Base-by-base conservation (phyloP, 1,140 invertebrate genomes). In the Bradynema listronoti region DNA sequence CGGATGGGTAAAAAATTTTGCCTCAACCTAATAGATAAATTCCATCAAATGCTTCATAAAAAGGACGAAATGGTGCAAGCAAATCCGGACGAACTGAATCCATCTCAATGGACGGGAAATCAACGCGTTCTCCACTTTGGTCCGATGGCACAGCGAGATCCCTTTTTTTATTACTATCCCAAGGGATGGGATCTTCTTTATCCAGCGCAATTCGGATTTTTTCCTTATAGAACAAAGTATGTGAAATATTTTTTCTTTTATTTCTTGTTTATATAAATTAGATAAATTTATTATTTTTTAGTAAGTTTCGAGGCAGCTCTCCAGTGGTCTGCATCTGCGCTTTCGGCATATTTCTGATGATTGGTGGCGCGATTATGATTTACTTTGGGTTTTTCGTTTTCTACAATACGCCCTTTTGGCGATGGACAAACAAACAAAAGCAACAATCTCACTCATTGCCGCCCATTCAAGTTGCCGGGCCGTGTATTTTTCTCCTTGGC, bases 51-150 rank as follows among this genome's bases (percentile, higher is more conserved):
- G 41, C 56, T 61, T 16, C 76, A 77, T 42, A 78, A 78, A 50
- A 77, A 77, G 27, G 74, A 77, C 47, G 74, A 77, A 62, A 78
- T 78, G 73, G 58, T 78, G 5, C 75, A 78, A 62, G 63, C 67
- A 4, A 71, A 61, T 29, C 62, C 68, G n/a, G 72, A 64, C 33
- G 72, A 77, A 54, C 47, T 77, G 7, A 76, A 77, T 56, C 74
- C 74, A 29, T 46, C 66, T 14, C 58, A 50, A 30, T 73, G 71
- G 71, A 73, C 73, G 50, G 74, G 74, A 39, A 77, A 77, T 56
- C 74, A 77, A 45, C 46, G 74, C 59, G 71, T 77, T 47, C 56
- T 77, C 7, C 74, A 77, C 54, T 77, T 77, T 63, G 74, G 74
- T 0, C 74, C 74, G 24, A 77, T 77, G 74, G 74, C 74, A 16